Conservation (phyloP, 2,113 vertebrate species). For the Syrrhaptes paradoxus region DNA sequence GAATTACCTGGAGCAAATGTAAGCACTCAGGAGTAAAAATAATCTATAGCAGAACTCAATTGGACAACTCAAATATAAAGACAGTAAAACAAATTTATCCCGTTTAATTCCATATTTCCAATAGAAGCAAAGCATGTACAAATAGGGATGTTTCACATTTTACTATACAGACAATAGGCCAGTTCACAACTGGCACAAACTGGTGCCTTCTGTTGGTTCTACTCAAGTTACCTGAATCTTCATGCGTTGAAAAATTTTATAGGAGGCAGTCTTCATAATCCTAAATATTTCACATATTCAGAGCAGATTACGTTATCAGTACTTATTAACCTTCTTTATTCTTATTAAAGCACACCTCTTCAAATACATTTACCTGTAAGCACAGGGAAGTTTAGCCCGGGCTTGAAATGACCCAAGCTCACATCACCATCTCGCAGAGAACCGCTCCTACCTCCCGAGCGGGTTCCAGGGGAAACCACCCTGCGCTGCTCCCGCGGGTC, state of each 20-base stretch:
- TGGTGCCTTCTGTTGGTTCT: background rate
- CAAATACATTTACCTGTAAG: background rate
- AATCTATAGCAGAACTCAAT: background rate
- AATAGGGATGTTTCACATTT: background rate
- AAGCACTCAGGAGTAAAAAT: background rate
- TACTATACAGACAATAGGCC: background rate
- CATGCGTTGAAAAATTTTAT: background rate
- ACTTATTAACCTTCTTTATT: background rate
- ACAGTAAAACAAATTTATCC: background rate
- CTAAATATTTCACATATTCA: background rate
- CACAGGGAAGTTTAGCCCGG: fast-evolving
- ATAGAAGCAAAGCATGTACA: background rate
- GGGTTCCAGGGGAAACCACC: background rate
- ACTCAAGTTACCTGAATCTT: background rate
- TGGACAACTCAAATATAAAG: background rate
- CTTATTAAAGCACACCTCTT: too few relatives aligned
- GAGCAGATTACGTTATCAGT: background rate
- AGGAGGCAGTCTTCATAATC: background rate
- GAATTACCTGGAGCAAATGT: background rate
- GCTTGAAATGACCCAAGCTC: background rate
- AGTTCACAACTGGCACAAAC: background rate
- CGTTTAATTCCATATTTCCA: background rate
- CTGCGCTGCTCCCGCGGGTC: background rate
- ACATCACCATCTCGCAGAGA: fast-evolving
- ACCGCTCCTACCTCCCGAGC: background rate